These are phyloP conservation scores for Euphydryas editha DNA, from an alignment of 2,888 invertebrate species.

Conservation along the genomic window DNA sequence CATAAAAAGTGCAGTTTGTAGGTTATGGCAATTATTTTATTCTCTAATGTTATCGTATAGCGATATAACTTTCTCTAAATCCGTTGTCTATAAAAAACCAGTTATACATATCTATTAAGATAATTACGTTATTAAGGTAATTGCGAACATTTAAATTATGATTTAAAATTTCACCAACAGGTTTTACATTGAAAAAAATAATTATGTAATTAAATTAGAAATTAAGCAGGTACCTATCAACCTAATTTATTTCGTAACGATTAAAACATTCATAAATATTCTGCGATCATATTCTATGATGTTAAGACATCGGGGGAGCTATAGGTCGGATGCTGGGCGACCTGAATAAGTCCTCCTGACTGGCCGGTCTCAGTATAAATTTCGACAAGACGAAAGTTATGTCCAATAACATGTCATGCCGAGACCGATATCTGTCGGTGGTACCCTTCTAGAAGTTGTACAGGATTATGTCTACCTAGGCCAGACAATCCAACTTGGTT, in stretches of 20 bases:
- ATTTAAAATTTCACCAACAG: not conserved
- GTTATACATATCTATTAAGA: not conserved
- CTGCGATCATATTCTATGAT: not conserved
- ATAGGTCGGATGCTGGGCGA: too few species aligned
- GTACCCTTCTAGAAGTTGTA: too few species aligned
- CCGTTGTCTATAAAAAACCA: not conserved
- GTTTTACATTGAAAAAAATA: not conserved
- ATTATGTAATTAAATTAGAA: not conserved
- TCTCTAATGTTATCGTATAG: not conserved
- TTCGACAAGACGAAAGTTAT: too few species aligned
- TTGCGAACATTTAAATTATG: not conserved
- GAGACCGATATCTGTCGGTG: too few species aligned
- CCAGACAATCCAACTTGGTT: too few species aligned
- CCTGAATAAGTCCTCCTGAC: too few species aligned
- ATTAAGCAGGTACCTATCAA: not conserved
- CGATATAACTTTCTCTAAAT: constrained; percentile 11
- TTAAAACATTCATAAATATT: not conserved
- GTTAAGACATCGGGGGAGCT: too few species aligned
- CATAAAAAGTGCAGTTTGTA: constrained; percentile 4
- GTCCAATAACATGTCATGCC: too few species aligned
- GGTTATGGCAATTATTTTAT: constrained; percentile 9
- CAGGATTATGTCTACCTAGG: too few species aligned
- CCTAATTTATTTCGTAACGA: not conserved
- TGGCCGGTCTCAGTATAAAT: too few species aligned
- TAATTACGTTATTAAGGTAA: not conserved